Evolutionary conservation across 2,113 vertebrate species (phyloP), one percentile per base, ranked within the genome.

Genomic region (Empidonax traillii): DNA sequence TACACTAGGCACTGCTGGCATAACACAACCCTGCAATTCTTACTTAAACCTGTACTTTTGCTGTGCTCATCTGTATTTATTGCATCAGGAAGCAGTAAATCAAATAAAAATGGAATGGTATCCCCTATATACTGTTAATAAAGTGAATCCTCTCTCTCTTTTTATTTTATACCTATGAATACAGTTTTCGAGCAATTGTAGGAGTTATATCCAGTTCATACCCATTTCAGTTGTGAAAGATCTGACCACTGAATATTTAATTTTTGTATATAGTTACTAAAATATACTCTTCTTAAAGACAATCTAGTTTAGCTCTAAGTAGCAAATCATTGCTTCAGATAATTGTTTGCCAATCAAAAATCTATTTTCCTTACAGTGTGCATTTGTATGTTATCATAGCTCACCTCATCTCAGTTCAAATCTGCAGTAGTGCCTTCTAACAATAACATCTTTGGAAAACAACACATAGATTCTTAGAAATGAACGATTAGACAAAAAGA

Each of bases 31-130:
- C 66, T 81, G 80, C 73, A 90, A 39, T 93, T 95, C 90, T 96
- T 92, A 85, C 75, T 96, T 95, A 94, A 96, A 96, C 49, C 56
- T 86, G 41, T 88, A 76, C 79, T 90, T 83, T 66, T 92, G 73
- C 79, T 81, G 49, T 72, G 31, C 58, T 93, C 52, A 84, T 86
- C 79, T 96, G 6, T 89, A 93, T 96, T 96, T 96, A 94, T 95
- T 93, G 92, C 41, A 75, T 95, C 85, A 94, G 73, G 49, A 97
- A 89, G 76, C 65, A 53, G 47, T 94, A 96, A 90, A 95, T 91
- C 59, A 88, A 90, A 86, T 71, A 55, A 91, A 90, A 91, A 72
- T 53, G 37, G 88, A 68, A 72, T 43, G 18, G 25, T 80, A 72
- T 75, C 68, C 82, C 31, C n/a, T 65, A 59, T 77, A 90, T 73